phyloP scores from a whole-genome alignment of 1,140 invertebrate species.

The Pollicipes pollicipes region DNA sequence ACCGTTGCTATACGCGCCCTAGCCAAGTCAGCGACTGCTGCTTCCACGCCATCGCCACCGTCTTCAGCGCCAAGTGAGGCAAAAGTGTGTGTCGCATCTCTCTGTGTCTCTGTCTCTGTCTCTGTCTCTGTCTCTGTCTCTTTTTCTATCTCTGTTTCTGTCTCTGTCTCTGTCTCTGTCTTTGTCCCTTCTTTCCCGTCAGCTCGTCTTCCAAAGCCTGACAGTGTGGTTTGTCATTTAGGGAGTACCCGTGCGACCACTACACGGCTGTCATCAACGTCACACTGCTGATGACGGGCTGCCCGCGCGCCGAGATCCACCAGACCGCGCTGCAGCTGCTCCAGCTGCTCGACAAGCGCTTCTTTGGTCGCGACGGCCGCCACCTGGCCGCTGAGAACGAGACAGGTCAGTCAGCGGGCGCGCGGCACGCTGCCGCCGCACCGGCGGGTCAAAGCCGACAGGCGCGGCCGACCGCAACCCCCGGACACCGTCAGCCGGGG shows the following conservation, averaged over 20 bases:
- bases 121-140: constrained; percentile 4
- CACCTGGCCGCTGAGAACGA: constrained; percentile 32
- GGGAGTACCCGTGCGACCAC: constrained; percentile 97
- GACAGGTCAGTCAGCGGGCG: not conserved
- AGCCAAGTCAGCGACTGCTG: constrained; percentile 83
- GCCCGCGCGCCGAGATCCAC: constrained; percentile 71
- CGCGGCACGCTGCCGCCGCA: no score
- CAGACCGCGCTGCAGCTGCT: constrained; percentile 84
- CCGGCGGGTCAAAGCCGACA: no score
- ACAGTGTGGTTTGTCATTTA: no score
- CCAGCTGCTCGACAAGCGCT: constrained; percentile 81
- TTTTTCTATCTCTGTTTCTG: not conserved
- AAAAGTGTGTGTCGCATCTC: constrained; percentile 1
- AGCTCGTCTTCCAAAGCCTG: no score
- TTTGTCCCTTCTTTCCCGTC: not conserved
- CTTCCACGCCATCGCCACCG: constrained; percentile 81
- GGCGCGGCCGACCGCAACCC: not conserved
- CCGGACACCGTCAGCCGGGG: not conserved
- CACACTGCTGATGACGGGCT: constrained; percentile 86
- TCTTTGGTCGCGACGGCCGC: constrained; percentile 61
- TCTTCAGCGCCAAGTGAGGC: constrained; percentile 79
- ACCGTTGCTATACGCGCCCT: constrained; percentile 84
- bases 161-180: constrained; percentile 7
- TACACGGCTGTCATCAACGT: constrained; percentile 95
- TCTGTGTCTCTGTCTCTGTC: not conserved